A percentile compares a stretch with the other conserved stretches of the same genome.
phyloP scores from a whole-genome alignment of 2,113 vertebrate genomes.

The Loxodonta africana region DNA sequence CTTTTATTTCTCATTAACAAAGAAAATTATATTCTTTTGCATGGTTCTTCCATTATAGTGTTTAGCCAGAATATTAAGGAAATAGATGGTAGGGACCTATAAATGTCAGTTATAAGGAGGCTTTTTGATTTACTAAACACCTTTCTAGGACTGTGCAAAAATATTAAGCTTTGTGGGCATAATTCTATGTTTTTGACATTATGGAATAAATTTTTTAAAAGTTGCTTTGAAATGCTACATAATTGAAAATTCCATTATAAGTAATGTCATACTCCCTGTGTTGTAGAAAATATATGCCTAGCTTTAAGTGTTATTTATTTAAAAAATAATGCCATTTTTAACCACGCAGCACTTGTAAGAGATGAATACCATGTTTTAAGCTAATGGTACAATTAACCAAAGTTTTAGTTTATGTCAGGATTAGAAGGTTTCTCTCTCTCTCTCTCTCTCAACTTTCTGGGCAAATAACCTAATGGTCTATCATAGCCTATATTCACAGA shows the following conservation, averaged over 20 bases:
- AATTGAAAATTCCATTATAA: conserved; percentile 79
- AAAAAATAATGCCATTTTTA: conserved; percentile 66
- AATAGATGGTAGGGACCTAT: conserved; percentile 74
- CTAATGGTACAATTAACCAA: conserved; percentile 72
- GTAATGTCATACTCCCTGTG: conserved; percentile 56
- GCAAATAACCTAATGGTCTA: background rate
- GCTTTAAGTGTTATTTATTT: conserved; percentile 73
- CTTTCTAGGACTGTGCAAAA: conserved; percentile 64
- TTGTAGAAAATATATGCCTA: conserved; percentile 71
- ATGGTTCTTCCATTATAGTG: conserved; percentile 84
- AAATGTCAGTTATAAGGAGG: conserved; percentile 76
- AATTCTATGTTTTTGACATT: conserved; percentile 77
- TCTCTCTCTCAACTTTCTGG: conserved; percentile 27
- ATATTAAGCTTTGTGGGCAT: conserved; percentile 70
- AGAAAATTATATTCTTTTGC: conserved; percentile 79
- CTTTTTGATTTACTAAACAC: conserved; percentile 72
- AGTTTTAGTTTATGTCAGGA: conserved; percentile 55
- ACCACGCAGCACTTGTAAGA: conserved; percentile 59
- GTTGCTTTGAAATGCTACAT: conserved; percentile 75
- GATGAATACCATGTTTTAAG: conserved; percentile 68
- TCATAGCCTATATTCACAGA: conserved; percentile 6
- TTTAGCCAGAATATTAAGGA: conserved; percentile 83
- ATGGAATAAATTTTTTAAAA: conserved; percentile 76
- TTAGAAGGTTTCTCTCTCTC: background rate
- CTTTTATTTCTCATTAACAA: conserved; percentile 75